Conservation (phyloP, 2,113 vertebrate genomes). For the Nycticebus coucang region DNA sequence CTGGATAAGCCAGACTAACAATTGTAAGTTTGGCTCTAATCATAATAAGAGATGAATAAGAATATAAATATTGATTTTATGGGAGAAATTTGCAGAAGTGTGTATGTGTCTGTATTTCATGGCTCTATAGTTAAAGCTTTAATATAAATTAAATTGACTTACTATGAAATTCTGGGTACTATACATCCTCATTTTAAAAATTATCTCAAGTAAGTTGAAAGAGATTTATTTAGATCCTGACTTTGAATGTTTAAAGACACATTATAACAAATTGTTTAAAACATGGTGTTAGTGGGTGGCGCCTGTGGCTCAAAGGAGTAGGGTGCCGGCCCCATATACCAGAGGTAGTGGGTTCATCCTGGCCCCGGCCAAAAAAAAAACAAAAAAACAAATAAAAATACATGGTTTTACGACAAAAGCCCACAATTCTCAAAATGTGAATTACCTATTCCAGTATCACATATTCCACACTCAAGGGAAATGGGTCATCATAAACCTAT, state of each 20-base stretch:
- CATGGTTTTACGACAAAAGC: not conserved
- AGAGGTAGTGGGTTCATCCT: too few relatives aligned
- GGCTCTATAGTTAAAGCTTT: not conserved
- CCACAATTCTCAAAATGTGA: not conserved
- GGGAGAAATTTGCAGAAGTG: not conserved
- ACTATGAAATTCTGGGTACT: not conserved
- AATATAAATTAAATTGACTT: not conserved
- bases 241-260: slow-evolving; percentile 47
- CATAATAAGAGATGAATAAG: not conserved
- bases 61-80: not conserved
- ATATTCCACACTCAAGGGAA: slow-evolving; percentile 41
- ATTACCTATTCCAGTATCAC: not conserved
- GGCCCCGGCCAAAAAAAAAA: too few relatives aligned
- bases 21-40: not conserved
- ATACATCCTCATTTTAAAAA: not conserved
- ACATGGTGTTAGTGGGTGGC: not conserved
- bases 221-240: slow-evolving; percentile 34
- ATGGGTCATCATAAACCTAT: slow-evolving; percentile 23
- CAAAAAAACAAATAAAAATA: not conserved
- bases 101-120: not conserved
- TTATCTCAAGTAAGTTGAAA: not conserved
- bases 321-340: too few relatives aligned
- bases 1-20: not conserved
- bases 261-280: slow-evolving; percentile 4
- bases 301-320: too few relatives aligned